Percentiles rank a stretch among this genome's conserved stretches.
These are phyloP conservation scores for Fundulus diaphanus DNA, from an alignment of 2,797 vertebrate genomes.

Conservation along the genomic window DNA sequence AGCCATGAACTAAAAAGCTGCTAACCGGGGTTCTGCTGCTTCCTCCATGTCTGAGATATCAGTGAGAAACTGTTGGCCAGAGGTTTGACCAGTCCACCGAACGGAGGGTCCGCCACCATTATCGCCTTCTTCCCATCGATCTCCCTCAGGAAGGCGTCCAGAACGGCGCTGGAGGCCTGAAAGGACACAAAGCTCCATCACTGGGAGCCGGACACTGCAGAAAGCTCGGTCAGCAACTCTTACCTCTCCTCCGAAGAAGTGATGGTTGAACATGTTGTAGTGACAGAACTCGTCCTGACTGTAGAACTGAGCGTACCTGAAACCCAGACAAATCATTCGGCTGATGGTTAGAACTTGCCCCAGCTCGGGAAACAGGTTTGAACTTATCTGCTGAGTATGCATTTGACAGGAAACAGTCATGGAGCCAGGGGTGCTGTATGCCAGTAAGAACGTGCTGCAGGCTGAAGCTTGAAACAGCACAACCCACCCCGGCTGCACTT, in stretches of 20 bases:
- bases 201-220: background rate
- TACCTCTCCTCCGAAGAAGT: constrained; percentile 94
- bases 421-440: too few relatives aligned
- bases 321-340: background rate
- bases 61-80: constrained; percentile 89
- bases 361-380: constrained; percentile 11
- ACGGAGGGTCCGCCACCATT: constrained; percentile 93
- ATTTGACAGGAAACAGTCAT: constrained; percentile 8
- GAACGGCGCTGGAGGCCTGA: constrained; percentile 78
- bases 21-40: constrained; percentile 76
- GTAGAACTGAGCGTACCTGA: constrained; percentile 94
- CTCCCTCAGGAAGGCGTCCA: constrained; percentile 84
- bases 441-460: constrained; percentile 40
- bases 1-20: background rate
- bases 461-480: constrained; percentile 44
- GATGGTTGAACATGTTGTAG: constrained; percentile 99
- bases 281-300: constrained; percentile 90
- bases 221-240: constrained; percentile 21
- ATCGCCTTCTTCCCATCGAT: constrained; percentile 78
- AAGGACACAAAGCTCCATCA: background rate
- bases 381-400: constrained; percentile 8
- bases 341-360: too few relatives aligned
- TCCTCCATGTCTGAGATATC: constrained; percentile 84
- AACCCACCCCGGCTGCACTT: constrained; percentile 39
- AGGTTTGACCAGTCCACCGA: constrained; percentile 93